These are phyloP conservation scores for Aldrovandia affinis DNA, from an alignment of 2,797 vertebrate species.

Conservation along the genomic window DNA sequence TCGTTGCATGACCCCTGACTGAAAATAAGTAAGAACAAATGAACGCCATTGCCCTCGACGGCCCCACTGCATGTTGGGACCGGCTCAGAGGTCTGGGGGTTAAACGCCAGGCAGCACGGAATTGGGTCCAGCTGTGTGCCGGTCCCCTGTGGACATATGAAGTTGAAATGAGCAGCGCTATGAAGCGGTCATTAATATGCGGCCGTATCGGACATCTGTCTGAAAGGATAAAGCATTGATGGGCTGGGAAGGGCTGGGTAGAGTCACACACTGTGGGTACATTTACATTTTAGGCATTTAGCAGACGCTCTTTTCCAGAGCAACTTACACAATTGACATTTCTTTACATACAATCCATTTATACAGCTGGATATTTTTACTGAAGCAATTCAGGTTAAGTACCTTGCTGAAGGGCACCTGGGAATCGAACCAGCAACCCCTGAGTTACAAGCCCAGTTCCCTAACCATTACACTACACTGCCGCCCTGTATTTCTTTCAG, in stretches of 20 bases:
- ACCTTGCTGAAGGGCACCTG: too few species aligned
- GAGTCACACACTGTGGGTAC: background rate
- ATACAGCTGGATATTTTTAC: too few species aligned
- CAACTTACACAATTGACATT: too few species aligned
- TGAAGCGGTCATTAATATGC: slow-evolving; percentile 23
- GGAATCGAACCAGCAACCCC: too few species aligned
- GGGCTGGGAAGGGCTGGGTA: slow-evolving; percentile 25
- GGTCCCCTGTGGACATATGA: background rate
- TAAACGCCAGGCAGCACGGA: background rate
- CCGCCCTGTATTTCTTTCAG: too few species aligned
- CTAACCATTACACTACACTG: too few species aligned
- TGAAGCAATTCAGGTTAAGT: too few species aligned
- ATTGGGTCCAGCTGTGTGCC: background rate
- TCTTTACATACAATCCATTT: too few species aligned
- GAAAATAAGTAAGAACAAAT: background rate
- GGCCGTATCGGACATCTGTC: slow-evolving; percentile 35
- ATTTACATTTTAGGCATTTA: too few species aligned
- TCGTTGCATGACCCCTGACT: background rate
- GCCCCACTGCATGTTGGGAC: background rate
- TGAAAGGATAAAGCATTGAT: slow-evolving; percentile 30
- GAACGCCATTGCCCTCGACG: background rate
- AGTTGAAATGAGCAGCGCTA: background rate
- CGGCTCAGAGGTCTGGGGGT: background rate
- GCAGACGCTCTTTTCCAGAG: too few species aligned
- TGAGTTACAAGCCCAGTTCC: too few species aligned